Evolutionary conservation across 1,140 invertebrate species (phyloP).

Genomic region (Augochlora pura): DNA sequence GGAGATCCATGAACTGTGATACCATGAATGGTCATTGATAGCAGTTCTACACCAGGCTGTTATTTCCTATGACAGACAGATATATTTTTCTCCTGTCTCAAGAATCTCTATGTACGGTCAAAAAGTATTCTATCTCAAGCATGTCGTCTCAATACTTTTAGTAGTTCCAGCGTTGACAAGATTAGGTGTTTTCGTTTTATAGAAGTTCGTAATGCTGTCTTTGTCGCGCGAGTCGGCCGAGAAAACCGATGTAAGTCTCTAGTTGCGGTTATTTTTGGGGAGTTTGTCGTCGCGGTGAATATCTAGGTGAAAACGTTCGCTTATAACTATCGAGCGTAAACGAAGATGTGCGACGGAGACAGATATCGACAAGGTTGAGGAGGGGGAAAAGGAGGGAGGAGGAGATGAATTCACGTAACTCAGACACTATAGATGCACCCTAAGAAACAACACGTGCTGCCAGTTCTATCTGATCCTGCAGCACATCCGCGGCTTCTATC

Average conservation of each 20-base stretch:
- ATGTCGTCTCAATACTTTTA: neutral
- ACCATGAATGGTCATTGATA: too few species aligned
- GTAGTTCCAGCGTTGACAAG: too few species aligned
- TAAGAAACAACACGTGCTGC: constrained; percentile 57
- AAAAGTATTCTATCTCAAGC: too few species aligned
- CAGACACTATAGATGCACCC: constrained; percentile 39
- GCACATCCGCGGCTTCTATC: constrained; percentile 38
- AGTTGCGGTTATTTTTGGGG: constrained; percentile 37
- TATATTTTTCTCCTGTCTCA: too few species aligned
- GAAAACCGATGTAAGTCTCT: too few species aligned
- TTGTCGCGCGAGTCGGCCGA: neutral
- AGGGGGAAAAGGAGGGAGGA: constrained; percentile 22
- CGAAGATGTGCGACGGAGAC: constrained; percentile 19
- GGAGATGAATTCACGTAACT: constrained; percentile 56
- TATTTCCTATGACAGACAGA: too few species aligned
- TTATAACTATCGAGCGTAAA: constrained; percentile 2
- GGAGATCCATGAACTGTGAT: too few species aligned
- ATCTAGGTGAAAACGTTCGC: constrained; percentile 50
- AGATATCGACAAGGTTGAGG: constrained; percentile 23
- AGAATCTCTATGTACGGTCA: too few species aligned
- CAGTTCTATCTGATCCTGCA: constrained; percentile 53
- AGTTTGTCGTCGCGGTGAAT: constrained; percentile 40
- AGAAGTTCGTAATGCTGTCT: neutral
- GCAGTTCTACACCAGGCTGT: too few species aligned
- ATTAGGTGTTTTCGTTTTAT: neutral